Evolutionary conservation across 2,888 invertebrate species (phyloP), one percentile per base, ranked within the genome.

Genomic region (Helobdella robusta): DNA sequence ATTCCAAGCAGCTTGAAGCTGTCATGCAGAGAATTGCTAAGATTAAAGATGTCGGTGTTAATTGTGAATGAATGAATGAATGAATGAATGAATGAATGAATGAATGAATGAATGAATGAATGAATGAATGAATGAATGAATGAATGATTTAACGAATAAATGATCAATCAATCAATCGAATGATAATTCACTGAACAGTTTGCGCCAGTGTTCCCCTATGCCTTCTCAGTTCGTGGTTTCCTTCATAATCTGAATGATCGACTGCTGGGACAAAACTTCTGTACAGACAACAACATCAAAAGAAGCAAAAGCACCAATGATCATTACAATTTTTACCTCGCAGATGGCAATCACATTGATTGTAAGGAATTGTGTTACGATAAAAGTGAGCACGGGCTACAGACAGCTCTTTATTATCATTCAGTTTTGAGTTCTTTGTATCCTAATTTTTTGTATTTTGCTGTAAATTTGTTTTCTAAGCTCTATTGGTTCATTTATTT

Each of bases 1-100:
- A 69, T 64, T 86, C 18, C 70, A 71, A 23, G 83, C 93, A 52
- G 83, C 94, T 60, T 52, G 71, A 2, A 69, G 67, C 59, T 73
- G 69, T 65, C 68, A 28, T 44, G 35, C 15, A 18, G 8, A 1
- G n/a, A n/a, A 1, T 56, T 6, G n/a, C 25, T 8, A 56, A 56
- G 25, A 20, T 30, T n/a, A 11, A 52, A 52, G 52, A 52, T 1
- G 52, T 52, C 20, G 15, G 28, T 23, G 18, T 52, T 23, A 20
- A 52, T 1, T 2, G 2, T 5, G 2, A n/a, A n/a, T n/a, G n/a
- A n/a, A n/a, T n/a, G n/a, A n/a, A n/a, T n/a, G n/a, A n/a, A n/a
- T n/a, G n/a, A n/a, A n/a, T n/a, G n/a, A n/a, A n/a, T n/a, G n/a
- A n/a, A n/a, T n/a, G n/a, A n/a, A n/a, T n/a, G n/a, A n/a, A n/a